Conservation (phyloP, 2,113 vertebrate genomes). For the Datnioides undecimradiatus region DNA sequence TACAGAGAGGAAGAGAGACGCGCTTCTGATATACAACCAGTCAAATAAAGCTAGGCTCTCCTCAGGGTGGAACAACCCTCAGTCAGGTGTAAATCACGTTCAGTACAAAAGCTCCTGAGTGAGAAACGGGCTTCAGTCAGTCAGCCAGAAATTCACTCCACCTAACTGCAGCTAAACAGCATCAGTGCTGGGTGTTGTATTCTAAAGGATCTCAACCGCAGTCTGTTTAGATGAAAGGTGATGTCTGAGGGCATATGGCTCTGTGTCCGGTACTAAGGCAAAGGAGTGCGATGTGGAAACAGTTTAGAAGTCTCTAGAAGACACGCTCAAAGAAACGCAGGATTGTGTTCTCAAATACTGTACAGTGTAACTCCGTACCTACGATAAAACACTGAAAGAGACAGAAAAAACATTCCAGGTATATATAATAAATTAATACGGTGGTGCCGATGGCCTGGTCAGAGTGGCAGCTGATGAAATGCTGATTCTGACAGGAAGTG, state of each 20-base stretch:
- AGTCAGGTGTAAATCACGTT: conserved; percentile 10
- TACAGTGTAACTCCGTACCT: conserved; percentile 40
- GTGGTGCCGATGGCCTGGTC: conserved; percentile 12
- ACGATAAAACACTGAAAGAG: conserved; percentile 2
- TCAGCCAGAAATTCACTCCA: neutral
- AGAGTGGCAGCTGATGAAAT: neutral
- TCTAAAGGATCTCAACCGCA: neutral
- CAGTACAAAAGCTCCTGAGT: conserved; percentile 45
- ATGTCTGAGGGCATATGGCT: conserved; percentile 16
- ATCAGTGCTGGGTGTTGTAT: neutral
- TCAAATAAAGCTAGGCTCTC: conserved; percentile 22
- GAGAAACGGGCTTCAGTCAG: conserved; percentile 13
- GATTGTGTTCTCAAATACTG: conserved; percentile 6
- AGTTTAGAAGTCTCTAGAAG: conserved; percentile 28
- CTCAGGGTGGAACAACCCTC: conserved; percentile 22
- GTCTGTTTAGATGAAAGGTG: conserved; percentile 4
- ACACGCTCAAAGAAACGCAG: conserved; percentile 1
- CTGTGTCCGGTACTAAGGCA: conserved; percentile 60
- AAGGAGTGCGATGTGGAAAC: conserved; percentile 45
- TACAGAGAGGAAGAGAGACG: neutral
- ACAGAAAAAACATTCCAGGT: neutral
- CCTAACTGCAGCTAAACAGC: conserved; percentile 5
- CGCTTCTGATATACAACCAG: neutral
- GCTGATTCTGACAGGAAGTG: neutral
- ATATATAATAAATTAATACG: conserved; percentile 54